Conservation (phyloP, 2,797 vertebrate genomes). For the Meda fulgida region DNA sequence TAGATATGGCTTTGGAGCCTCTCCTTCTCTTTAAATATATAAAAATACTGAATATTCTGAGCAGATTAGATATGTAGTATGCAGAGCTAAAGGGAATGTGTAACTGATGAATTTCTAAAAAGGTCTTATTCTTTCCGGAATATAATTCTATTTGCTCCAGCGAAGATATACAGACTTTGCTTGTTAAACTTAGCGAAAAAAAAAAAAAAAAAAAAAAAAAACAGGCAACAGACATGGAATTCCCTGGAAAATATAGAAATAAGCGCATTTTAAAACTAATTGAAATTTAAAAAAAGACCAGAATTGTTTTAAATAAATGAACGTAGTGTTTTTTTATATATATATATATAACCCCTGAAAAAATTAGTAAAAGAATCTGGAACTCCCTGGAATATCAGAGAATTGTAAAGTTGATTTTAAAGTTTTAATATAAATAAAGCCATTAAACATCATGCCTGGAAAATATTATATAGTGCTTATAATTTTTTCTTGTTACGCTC, state of each 20-base stretch:
- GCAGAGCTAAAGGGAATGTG: neutral
- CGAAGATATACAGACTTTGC: neutral
- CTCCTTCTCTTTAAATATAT: neutral
- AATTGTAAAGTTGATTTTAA: neutral
- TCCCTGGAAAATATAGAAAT: neutral
- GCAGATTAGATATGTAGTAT: neutral
- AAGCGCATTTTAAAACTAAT: neutral
- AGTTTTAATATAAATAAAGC: neutral
- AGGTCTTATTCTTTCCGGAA: neutral
- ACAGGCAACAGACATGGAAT: neutral
- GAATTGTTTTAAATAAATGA: neutral
- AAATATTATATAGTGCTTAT: neutral
- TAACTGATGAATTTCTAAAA: neutral
- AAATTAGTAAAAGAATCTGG: neutral
- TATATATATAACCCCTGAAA: neutral
- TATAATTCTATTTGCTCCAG: neutral
- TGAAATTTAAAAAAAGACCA: too few relatives aligned
- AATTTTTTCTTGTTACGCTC: neutral
- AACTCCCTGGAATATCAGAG: neutral
- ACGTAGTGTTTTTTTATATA: neutral
- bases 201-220: neutral
- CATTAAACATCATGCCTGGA: neutral
- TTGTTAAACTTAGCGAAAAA: neutral
- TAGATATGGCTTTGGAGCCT: constrained; percentile 16
- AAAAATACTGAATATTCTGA: neutral